A percentile compares a stretch with the other conserved stretches of the same genome.
These are phyloP conservation scores for Felis chaus DNA, from an alignment of 2,113 vertebrate genomes.

Conservation along the genomic window DNA sequence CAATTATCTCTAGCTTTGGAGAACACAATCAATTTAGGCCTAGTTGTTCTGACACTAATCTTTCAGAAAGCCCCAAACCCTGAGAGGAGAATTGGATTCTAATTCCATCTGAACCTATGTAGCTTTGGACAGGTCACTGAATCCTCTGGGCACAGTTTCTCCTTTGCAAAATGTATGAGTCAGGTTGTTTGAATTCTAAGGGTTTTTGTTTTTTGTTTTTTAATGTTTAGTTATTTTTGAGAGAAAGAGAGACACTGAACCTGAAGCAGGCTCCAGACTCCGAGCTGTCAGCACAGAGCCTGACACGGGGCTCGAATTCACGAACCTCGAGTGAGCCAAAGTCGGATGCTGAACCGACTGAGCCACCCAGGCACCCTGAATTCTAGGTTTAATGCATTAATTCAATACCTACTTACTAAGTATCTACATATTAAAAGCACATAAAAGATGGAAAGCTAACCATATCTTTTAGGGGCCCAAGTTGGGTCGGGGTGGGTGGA, in stretches of 20 bases:
- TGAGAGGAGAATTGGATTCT: not conserved
- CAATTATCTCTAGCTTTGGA: constrained; percentile 13
- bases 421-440: constrained; percentile 1
- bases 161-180: not conserved
- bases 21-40: not conserved
- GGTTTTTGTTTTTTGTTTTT: no score
- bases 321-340: no score
- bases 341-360: no score
- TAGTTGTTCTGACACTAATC: constrained; percentile 27
- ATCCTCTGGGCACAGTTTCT: not conserved
- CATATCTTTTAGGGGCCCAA: not conserved
- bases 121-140: not conserved
- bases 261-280: no score
- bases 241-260: no score
- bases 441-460: constrained; percentile 21
- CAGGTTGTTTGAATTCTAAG: constrained; percentile 21
- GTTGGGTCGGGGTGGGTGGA: not conserved
- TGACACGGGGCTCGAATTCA: no score
- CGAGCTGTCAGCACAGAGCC: no score
- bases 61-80: constrained; percentile 5
- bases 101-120: not conserved
- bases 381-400: constrained; percentile 49
- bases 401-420: constrained; percentile 32
- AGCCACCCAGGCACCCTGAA: not conserved
- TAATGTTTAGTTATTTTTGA: no score